Evolutionary conservation across 2,797 vertebrate species (phyloP), one percentile per base, ranked within the genome.

Genomic region (Stomatorhinus walkeri): DNA sequence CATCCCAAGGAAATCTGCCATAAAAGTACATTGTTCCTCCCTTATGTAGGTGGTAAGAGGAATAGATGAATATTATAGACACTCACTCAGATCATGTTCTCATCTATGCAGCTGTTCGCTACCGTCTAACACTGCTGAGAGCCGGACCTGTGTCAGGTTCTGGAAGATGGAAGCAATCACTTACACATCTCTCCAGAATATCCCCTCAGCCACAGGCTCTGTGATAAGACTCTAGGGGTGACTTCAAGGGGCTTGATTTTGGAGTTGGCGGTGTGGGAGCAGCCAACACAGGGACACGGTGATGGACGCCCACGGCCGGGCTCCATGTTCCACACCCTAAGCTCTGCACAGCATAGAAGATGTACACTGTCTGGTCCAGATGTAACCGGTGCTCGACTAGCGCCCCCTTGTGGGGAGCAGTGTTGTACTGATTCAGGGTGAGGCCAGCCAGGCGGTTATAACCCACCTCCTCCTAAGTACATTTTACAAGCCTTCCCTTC

Each of bases 241-340:
- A 19, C 72, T 79, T 79, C 72, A 79, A 79, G 72, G 32, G 40
- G 72, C 72, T 79, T 79, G 72, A 79, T 79, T 79, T 79, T 43
- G 19, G 72, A 40, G 72, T n/a, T 43, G 40, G 40, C 16, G 7
- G 3, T 4, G 19, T 36, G 16, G 36, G 7, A 8, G 14, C 4
- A 76, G 32, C 28, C 68, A 14, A 40, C 68, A 40, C 14, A 40
- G 5, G 68, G 68, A 40, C 68, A 40, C 32, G 36, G 72, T 46
- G 72, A 79, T 19, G 16, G 72, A 79, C 36, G 72, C 32, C 72
- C 72, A 76, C 12, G 0, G 68, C 14, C 32, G 2, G 9, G 12
- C 68, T 68, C 24, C 61, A 76, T 24, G 14, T 40, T 40, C 32
- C 22, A 28, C 36, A 79, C 16, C 16, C 14, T 85, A 51, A 22